These are phyloP conservation scores for Macrobrachium nipponense DNA, from an alignment of 1,140 invertebrate genomes.

Conservation along the genomic window DNA sequence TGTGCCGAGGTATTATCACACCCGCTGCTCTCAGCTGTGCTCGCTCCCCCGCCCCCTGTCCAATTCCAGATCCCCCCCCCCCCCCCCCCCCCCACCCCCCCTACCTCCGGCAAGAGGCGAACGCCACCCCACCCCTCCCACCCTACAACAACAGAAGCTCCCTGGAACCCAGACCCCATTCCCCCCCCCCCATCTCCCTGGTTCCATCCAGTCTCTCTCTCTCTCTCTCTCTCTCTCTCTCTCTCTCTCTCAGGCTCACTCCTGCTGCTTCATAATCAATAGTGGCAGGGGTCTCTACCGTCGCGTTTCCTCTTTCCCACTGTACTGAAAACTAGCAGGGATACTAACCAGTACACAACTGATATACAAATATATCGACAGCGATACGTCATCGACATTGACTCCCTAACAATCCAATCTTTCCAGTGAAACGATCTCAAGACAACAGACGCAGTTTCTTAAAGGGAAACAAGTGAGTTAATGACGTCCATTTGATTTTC, in stretches of 20 bases:
- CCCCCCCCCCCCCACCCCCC: constrained; percentile 21
- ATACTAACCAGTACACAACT: no score
- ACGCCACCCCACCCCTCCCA: constrained; percentile 1
- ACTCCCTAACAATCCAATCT: no score
- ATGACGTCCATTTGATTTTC: neutral
- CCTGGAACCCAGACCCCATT: neutral
- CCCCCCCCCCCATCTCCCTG: neutral
- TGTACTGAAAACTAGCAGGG: neutral
- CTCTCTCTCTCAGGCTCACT: constrained; percentile 16
- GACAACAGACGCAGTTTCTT: no score
- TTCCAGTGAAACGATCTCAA: no score
- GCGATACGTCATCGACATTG: no score
- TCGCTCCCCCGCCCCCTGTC: neutral
- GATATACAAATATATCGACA: no score
- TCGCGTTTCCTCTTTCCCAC: constrained; percentile 1
- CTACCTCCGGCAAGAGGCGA: constrained; percentile 62
- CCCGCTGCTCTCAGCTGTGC: constrained; percentile 4
- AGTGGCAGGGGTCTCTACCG: constrained; percentile 38
- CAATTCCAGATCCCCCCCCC: neutral
- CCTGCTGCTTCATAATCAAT: constrained; percentile 53
- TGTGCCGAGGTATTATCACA: constrained; percentile 50
- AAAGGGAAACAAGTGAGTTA: neutral
- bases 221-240: constrained; percentile 35
- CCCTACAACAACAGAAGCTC: neutral
- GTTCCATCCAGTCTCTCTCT: constrained; percentile 1